Conservation (phyloP, 2,113 vertebrate species). For the Poicephalus meyeri region DNA sequence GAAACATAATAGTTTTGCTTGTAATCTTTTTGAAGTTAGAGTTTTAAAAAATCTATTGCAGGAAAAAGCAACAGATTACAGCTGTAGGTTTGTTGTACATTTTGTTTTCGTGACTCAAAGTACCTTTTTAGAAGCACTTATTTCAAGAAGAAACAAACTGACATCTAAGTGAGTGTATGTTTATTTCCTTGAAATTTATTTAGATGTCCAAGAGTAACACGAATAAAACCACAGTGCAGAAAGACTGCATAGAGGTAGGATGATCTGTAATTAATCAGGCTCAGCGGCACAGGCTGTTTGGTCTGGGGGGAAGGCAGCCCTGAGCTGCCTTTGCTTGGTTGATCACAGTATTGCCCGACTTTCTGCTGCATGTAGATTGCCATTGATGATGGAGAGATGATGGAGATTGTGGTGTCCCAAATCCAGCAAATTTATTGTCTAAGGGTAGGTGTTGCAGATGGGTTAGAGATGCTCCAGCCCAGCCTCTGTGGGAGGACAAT, state of each 20-base stretch:
- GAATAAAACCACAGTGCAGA: neutral
- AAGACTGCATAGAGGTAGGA: neutral
- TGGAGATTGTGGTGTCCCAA: neutral
- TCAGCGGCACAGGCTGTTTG: neutral
- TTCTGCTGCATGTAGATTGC: neutral
- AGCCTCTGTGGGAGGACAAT: neutral
- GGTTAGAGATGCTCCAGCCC: neutral
- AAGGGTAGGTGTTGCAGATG: neutral
- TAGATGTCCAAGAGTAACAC: neutral
- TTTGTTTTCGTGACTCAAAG: neutral
- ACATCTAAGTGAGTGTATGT: neutral
- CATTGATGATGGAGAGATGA: accelerated
- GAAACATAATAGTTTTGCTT: neutral
- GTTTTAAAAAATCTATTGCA: neutral
- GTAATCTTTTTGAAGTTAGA: neutral
- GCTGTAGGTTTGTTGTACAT: neutral
- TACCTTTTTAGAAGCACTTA: neutral
- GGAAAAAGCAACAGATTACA: neutral
- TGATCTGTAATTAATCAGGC: neutral
- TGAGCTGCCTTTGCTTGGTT: neutral
- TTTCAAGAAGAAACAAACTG: neutral
- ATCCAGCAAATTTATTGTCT: neutral
- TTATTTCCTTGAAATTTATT: neutral
- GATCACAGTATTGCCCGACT: neutral
- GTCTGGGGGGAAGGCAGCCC: neutral